These are phyloP conservation scores for Hyalella azteca DNA, from an alignment of 2,888 invertebrate species.

Conservation along the genomic window DNA sequence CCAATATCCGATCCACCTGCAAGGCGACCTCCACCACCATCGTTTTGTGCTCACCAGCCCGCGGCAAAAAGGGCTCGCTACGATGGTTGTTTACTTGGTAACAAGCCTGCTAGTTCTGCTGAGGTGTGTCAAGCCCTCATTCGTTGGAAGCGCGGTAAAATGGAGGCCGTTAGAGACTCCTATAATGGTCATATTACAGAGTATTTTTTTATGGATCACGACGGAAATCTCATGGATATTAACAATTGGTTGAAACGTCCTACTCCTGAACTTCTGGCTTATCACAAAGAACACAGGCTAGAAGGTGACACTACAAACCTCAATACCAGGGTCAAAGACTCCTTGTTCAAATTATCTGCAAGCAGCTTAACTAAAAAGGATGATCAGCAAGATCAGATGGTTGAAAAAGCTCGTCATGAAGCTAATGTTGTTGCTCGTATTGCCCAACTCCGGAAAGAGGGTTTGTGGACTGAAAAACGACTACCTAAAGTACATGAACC, in stretches of 20 bases:
- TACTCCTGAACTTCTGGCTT: constrained; percentile 76
- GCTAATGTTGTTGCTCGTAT: constrained; percentile 93
- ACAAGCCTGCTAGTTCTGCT: constrained; percentile 44
- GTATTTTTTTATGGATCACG: constrained; percentile 83
- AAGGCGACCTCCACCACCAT: constrained; percentile 44
- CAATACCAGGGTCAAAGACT: constrained; percentile 8
- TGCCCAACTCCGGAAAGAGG: constrained; percentile 88
- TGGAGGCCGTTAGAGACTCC: constrained; percentile 62
- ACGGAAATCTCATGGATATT: constrained; percentile 88
- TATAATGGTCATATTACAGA: constrained; percentile 70
- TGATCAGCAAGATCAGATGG: constrained; percentile 57
- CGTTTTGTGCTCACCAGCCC: constrained; percentile 46
- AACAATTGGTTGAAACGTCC: constrained; percentile 82
- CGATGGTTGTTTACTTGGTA: constrained; percentile 41
- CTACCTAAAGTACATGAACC: constrained; percentile 92
- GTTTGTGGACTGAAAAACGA: constrained; percentile 90
- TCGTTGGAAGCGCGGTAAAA: constrained; percentile 59
- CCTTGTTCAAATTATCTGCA: constrained; percentile 43
- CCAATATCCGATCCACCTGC: background rate
- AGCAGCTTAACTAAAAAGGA: constrained; percentile 36
- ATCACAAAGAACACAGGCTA: constrained; percentile 61
- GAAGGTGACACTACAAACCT: constrained; percentile 47
- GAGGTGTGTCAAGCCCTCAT: constrained; percentile 52
- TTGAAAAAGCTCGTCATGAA: constrained; percentile 69
- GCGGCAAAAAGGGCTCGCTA: constrained; percentile 51